A percentile compares a stretch with the other conserved stretches of the same genome.
Evolutionary conservation across 2,888 invertebrate species (phyloP).

Genomic region (Polietes domitor): DNA sequence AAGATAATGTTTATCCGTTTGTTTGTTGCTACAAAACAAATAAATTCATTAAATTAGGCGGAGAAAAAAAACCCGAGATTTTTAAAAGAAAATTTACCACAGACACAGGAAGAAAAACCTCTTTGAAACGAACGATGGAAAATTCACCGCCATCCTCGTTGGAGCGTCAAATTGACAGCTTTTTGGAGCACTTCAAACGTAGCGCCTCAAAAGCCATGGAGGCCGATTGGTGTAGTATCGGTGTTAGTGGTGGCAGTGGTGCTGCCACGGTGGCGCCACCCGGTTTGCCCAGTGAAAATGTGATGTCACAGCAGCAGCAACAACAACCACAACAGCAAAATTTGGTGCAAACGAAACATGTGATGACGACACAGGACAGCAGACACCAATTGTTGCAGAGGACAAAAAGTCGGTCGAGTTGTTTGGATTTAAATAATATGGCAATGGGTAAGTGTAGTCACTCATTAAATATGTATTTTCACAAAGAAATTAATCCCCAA

Average conservation of each 20-base stretch:
- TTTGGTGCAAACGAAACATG: constrained; percentile 26
- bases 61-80: constrained; percentile 15
- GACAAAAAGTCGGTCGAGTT: constrained; percentile 78
- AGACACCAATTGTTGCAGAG: constrained; percentile 70
- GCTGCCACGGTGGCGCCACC: constrained; percentile 64
- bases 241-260: constrained; percentile 44
- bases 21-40: constrained; percentile 7
- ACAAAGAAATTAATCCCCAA: too few species aligned
- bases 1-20: not conserved
- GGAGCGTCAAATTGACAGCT: constrained; percentile 92
- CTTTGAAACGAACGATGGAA: constrained; percentile 75
- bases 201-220: constrained; percentile 91
- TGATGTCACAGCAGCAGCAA: constrained; percentile 20
- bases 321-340: too few species aligned
- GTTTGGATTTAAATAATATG: constrained; percentile 73
- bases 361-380: constrained; percentile 49
- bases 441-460: constrained; percentile 48
- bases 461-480: too few species aligned
- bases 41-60: not conserved
- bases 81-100: constrained; percentile 1
- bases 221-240: constrained; percentile 75
- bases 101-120: not conserved
- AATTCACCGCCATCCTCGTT: constrained; percentile 86
- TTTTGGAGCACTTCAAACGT: constrained; percentile 90
- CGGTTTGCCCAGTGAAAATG: constrained; percentile 40